phyloP scores from a whole-genome alignment of 2,113 vertebrate species.

The Canis aureus region DNA sequence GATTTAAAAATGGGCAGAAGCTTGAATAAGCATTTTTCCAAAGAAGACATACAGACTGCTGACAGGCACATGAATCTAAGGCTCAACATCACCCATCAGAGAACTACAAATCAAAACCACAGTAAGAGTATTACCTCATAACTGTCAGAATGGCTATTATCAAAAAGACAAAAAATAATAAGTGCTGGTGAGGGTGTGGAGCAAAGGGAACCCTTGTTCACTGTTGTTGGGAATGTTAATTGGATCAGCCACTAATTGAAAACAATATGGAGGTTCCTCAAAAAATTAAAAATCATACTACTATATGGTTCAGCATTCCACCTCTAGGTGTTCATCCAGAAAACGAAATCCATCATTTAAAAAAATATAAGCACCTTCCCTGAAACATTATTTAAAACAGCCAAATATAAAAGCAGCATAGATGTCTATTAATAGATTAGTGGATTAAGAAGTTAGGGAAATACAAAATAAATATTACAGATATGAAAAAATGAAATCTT shows the following conservation, averaged over 20 bases:
- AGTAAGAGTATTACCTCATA: background rate
- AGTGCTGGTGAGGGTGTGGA: background rate
- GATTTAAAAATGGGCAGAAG: background rate
- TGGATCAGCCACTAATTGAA: background rate
- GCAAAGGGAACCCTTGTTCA: background rate
- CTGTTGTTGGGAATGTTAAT: background rate
- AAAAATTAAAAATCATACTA: background rate
- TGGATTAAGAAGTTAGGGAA: background rate
- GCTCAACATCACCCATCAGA: background rate
- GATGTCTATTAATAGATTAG: background rate
- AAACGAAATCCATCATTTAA: background rate
- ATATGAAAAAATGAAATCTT: background rate
- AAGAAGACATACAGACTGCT: background rate
- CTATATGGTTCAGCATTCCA: background rate
- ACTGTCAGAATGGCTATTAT: background rate
- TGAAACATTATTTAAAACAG: background rate
- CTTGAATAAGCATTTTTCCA: background rate
- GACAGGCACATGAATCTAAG: background rate
- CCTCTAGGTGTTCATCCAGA: background rate
- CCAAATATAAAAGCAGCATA: background rate
- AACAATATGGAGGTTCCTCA: background rate
- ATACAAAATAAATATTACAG: background rate
- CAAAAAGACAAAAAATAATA: background rate
- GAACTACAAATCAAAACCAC: background rate
- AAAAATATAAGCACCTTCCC: background rate